Percentiles rank a stretch among this genome's conserved stretches.
Evolutionary conservation across 2,888 invertebrate species (phyloP).

Genomic region (Pseudococcus longispinus): DNA sequence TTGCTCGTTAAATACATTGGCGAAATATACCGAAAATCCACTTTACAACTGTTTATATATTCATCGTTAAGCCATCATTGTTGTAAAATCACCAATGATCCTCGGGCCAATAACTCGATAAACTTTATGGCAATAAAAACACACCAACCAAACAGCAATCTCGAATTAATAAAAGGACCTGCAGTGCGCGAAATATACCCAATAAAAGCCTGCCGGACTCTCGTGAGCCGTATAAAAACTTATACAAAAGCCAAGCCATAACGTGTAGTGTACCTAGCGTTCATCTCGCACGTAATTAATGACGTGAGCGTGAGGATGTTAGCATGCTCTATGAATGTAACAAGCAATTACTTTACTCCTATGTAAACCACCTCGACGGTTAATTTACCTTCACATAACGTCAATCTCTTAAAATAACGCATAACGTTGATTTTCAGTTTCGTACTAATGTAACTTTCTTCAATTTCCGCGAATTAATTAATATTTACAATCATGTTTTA

Average conservation of each 20-base stretch:
- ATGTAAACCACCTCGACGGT: conserved; percentile 48
- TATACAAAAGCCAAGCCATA: neutral
- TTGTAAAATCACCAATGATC: neutral
- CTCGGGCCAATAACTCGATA: neutral
- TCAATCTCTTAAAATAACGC: conserved; percentile 40
- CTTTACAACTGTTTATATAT: conserved; percentile 4
- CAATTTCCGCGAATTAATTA: conserved; percentile 45
- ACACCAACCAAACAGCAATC: neutral
- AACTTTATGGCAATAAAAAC: neutral
- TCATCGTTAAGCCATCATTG: neutral
- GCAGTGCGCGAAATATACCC: neutral
- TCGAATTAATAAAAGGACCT: conserved; percentile 3
- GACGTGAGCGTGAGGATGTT: conserved; percentile 38
- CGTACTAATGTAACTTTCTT: conserved; percentile 35
- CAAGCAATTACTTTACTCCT: conserved; percentile 48
- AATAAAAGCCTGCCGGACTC: conserved; percentile 4
- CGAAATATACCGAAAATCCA: neutral
- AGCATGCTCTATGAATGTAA: conserved; percentile 45
- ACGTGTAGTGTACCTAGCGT: neutral
- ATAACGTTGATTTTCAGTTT: conserved; percentile 3
- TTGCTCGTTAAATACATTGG: neutral
- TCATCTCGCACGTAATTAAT: conserved; percentile 52
- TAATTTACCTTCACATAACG: conserved; percentile 52
- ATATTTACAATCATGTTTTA: conserved; percentile 7
- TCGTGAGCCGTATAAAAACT: neutral